Percentiles rank a stretch among this genome's conserved stretches.
phyloP scores from a whole-genome alignment of 2,113 vertebrate species.

The Tetrao urogallus region DNA sequence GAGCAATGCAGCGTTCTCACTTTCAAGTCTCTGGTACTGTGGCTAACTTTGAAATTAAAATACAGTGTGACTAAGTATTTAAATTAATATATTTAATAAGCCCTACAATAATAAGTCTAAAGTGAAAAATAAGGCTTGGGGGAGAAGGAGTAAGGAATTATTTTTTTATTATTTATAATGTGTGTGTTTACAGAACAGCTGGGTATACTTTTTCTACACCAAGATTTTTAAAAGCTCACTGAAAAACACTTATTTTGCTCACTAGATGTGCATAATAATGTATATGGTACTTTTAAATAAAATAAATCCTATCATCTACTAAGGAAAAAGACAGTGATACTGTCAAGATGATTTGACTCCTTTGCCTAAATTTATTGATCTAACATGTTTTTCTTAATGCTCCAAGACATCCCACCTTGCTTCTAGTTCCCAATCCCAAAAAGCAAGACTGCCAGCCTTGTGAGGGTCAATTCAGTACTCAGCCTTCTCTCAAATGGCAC shows the following conservation, averaged over 20 bases:
- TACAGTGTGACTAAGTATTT: slow-evolving; percentile 36
- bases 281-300: not conserved
- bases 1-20: slow-evolving; percentile 26
- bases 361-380: not conserved
- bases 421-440: not conserved
- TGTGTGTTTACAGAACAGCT: not conserved
- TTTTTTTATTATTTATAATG: not conserved
- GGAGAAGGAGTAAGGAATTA: not conserved
- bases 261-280: not conserved
- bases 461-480: not conserved
- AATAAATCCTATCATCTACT: not conserved
- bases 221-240: not conserved
- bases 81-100: slow-evolving; percentile 31
- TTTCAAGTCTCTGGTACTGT: slow-evolving; percentile 37
- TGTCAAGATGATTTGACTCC: not conserved
- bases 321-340: accelerated
- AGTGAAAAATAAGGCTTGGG: not conserved
- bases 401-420: not conserved
- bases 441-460: not conserved
- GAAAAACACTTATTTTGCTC: not conserved
- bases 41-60: slow-evolving; percentile 53
- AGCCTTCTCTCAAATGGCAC: not conserved
- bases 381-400: not conserved
- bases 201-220: not conserved
- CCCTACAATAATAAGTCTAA: not conserved